Base-by-base conservation (phyloP, 2,888 invertebrate species). In the Dusona sp. region DNA sequence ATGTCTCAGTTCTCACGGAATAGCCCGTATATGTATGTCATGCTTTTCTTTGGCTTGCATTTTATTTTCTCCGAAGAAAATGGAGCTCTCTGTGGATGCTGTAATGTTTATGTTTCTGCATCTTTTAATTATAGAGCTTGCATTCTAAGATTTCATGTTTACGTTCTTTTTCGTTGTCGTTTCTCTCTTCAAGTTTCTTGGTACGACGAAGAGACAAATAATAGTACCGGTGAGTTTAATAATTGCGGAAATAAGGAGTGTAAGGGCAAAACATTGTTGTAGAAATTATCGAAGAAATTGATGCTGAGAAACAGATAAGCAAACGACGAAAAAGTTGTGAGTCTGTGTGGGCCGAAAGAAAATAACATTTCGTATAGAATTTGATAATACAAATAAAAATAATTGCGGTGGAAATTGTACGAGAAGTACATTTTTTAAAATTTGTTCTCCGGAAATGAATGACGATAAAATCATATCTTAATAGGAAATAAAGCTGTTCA, bases 101-200 rank as follows among this genome's bases (percentile, higher is more conserved):
- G 70, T 70, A 70, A 48, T 29, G 51, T 16, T 75, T 57, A 8
- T 75, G 42, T 42, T 75, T 75, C 61, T 61, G 25, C 8, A 42
- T 61, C 25, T 33, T 64, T 45, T 75, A 75, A 75, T 75, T 61
- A 45, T 64, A 42, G 42, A 54, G 51, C 38, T 61, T 25, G 25
- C 57, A 74, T 74, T 74, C 42, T 61, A 54, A 36, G 36, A n/a
- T 72, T 51, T 51, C 19, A 22, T 36, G 36, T n/a, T 33, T 72
- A 51, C 33, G 33, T 51, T 13, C 33, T 9, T 51, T 72, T 72
- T 54, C 36, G 3, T 72, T 6, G 9, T 51, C 36, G 3, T 73
- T 51, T 19, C 1, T 22, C 29, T n/a, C 13, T 19, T 9, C 2
- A 57, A 54, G 73, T 61, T 25, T 73, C 54, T 73, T 16, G 38